These are phyloP conservation scores for Pollimyrus isidori DNA, from an alignment of 2,113 vertebrate genomes.

Conservation along the genomic window DNA sequence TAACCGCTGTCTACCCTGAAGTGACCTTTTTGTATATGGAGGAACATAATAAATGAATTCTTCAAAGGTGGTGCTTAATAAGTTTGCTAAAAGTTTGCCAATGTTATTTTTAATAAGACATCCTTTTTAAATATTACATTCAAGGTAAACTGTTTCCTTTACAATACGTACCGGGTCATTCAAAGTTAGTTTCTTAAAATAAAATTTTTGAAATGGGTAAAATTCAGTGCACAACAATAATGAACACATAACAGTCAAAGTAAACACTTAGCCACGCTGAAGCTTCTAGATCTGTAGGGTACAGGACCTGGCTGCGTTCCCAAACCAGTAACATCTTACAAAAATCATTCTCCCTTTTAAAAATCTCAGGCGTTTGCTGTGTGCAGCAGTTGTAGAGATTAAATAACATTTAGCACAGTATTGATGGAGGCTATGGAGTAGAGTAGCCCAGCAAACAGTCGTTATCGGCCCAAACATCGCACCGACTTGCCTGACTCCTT, in stretches of 20 bases:
- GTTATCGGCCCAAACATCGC: slow-evolving; percentile 51
- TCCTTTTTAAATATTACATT: slow-evolving; percentile 64
- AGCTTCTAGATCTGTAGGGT: slow-evolving; percentile 51
- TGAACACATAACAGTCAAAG: slow-evolving; percentile 63
- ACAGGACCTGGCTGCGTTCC: slow-evolving; percentile 20
- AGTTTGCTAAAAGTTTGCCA: neutral
- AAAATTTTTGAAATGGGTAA: slow-evolving; percentile 43
- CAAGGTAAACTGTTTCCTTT: slow-evolving; percentile 62
- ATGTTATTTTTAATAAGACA: slow-evolving; percentile 30
- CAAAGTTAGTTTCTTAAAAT: slow-evolving; percentile 49
- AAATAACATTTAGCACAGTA: slow-evolving; percentile 54
- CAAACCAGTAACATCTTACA: neutral
- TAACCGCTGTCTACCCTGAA: slow-evolving; percentile 31
- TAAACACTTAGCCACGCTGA: slow-evolving; percentile 27
- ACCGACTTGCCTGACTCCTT: slow-evolving; percentile 38
- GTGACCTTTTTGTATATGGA: slow-evolving; percentile 35
- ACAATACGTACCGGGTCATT: slow-evolving; percentile 60
- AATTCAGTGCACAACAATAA: slow-evolving; percentile 64
- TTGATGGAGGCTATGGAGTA: slow-evolving; percentile 43
- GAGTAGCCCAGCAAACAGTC: slow-evolving; percentile 60
- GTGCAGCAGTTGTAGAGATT: slow-evolving; percentile 50
- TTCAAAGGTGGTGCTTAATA: slow-evolving; percentile 14
- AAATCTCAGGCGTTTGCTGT: slow-evolving; percentile 52
- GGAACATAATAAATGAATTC: slow-evolving; percentile 35
- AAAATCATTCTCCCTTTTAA: slow-evolving; percentile 37